These are phyloP conservation scores for Nudaria mundana DNA, from an alignment of 2,888 invertebrate species.

Conservation along the genomic window DNA sequence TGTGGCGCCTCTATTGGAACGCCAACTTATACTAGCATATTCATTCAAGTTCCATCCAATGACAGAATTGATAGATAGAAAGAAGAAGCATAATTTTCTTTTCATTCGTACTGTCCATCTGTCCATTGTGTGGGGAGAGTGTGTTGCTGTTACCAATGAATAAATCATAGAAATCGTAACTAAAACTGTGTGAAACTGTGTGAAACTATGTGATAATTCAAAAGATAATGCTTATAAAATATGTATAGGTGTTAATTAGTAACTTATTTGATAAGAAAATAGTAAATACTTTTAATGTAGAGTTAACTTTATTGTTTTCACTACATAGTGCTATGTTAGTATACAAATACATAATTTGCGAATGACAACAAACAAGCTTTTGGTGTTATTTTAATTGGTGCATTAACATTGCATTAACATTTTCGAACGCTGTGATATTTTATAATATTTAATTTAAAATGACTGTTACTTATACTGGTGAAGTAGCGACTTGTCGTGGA, in stretches of 20 bases:
- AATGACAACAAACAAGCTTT: constrained; percentile 2
- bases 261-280: not conserved
- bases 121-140: constrained; percentile 12
- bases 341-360: constrained; percentile 6
- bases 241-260: too few relatives aligned
- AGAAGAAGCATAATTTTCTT: too few relatives aligned
- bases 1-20: too few relatives aligned
- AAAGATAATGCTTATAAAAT: not conserved
- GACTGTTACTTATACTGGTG: constrained; percentile 93
- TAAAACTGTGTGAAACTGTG: constrained; percentile 10
- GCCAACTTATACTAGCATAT: too few relatives aligned
- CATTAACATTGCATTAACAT: too few relatives aligned
- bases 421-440: constrained; percentile 27
- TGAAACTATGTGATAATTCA: not conserved
- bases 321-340: not conserved
- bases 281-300: not conserved
- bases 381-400: constrained; percentile 1
- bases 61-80: too few relatives aligned
- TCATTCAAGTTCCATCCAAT: not conserved
- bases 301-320: constrained; percentile 1
- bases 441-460: constrained; percentile 64
- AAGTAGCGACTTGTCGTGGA: constrained; percentile 92
- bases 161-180: constrained; percentile 6
- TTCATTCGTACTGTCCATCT: too few relatives aligned
- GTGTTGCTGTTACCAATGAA: not conserved